Evolutionary conservation across 64 coral and sea anemone species (phyloP).

Genomic region (Stichodactyla helianthus): DNA sequence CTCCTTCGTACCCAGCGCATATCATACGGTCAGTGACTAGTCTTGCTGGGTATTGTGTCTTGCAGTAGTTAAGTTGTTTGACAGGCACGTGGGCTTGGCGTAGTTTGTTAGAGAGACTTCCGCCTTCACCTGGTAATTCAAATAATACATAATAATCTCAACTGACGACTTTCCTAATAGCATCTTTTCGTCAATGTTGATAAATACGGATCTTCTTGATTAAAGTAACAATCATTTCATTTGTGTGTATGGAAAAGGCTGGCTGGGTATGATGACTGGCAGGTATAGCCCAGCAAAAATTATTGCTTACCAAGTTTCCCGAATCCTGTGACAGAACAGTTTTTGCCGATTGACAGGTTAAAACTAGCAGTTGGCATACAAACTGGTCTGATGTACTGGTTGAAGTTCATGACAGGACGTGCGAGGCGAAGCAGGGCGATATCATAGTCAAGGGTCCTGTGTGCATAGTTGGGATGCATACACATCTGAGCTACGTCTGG

Average conservation of each 20-base stretch:
- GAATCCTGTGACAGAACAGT: conserved; percentile 51
- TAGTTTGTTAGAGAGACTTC: conserved; percentile 38
- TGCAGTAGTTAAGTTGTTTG: conserved; percentile 29
- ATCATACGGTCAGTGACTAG: conserved; percentile 71
- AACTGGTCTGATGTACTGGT: conserved; percentile 40
- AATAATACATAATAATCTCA: neutral
- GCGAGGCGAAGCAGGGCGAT: conserved; percentile 36
- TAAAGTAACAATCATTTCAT: too few species aligned
- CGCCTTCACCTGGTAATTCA: conserved; percentile 7
- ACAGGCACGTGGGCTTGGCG: conserved; percentile 64
- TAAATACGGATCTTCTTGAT: too few species aligned
- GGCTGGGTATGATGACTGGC: too few species aligned
- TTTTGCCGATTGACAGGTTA: conserved; percentile 9
- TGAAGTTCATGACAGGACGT: conserved; percentile 26
- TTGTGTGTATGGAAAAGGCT: too few species aligned
- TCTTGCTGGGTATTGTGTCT: conserved; percentile 28
- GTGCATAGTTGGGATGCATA: conserved; percentile 40
- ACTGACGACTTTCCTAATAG: too few species aligned
- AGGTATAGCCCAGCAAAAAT: neutral
- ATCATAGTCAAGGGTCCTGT: conserved; percentile 28
- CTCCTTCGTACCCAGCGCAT: conserved; percentile 78
- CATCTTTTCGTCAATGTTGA: too few species aligned
- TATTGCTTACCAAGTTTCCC: conserved; percentile 21
- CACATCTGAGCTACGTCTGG: conserved; percentile 43
- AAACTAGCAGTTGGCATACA: conserved; percentile 21